These are phyloP conservation scores for Upupa epops DNA, from an alignment of 2,113 vertebrate genomes.

Conservation along the genomic window DNA sequence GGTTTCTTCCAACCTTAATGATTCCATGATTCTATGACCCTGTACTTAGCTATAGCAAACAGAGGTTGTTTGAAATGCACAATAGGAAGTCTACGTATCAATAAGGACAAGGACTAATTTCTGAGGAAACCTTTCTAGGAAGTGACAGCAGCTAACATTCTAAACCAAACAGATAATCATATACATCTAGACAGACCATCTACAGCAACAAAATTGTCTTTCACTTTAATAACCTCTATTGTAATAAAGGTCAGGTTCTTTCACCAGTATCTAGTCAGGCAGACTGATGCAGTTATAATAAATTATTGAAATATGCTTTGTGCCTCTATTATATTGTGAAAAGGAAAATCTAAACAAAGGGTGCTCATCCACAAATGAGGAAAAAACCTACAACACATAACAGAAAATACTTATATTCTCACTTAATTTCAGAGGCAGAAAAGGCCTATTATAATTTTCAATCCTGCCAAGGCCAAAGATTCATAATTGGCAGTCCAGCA, in stretches of 20 bases:
- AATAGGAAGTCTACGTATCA: background rate
- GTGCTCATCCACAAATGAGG: background rate
- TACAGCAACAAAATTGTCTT: background rate
- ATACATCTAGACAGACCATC: background rate
- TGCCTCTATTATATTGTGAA: constrained; percentile 9
- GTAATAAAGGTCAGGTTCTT: constrained; percentile 14
- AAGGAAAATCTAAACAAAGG: constrained; percentile 25
- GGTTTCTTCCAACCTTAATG: background rate
- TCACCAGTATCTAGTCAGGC: background rate
- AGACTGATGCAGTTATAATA: constrained; percentile 22
- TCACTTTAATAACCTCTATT: background rate
- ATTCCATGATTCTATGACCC: too few species aligned
- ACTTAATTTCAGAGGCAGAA: background rate
- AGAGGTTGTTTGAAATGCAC: background rate
- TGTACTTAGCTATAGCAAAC: background rate
- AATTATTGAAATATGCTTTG: constrained; percentile 20
- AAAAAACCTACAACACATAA: background rate
- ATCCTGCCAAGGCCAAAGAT: background rate
- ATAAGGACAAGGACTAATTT: background rate
- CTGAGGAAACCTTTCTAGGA: background rate
- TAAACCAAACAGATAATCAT: background rate
- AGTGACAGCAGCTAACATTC: background rate
- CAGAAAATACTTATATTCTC: background rate
- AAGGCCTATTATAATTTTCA: background rate
- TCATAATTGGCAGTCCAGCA: constrained; percentile 44